Percentiles rank a stretch among this genome's conserved stretches.
Conservation (phyloP, 2,113 vertebrate genomes). For the Rafetus swinhoei region DNA sequence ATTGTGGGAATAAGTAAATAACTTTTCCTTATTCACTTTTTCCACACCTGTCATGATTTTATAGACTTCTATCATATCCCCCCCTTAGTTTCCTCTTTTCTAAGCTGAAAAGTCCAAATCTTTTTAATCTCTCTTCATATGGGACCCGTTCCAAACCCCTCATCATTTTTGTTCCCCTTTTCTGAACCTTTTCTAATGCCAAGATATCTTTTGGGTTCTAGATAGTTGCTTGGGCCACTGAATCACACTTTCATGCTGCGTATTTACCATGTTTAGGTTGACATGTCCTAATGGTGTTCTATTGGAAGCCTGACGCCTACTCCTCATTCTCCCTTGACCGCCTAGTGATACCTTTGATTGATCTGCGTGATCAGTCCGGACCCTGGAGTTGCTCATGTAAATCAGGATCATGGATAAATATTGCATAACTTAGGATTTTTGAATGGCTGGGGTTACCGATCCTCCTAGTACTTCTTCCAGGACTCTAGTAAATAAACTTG, state of each 20-base stretch:
- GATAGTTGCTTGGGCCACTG: neutral
- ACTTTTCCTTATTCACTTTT: too few relatives aligned
- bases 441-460: fast-evolving
- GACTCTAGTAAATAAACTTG: neutral
- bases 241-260: neutral
- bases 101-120: too few relatives aligned
- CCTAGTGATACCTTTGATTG: neutral
- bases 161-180: too few relatives aligned
- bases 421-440: neutral
- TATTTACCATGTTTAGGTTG: neutral
- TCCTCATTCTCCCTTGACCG: neutral
- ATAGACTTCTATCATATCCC: too few relatives aligned
- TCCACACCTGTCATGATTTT: too few relatives aligned
- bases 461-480: neutral
- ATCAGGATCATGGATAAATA: neutral
- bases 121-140: too few relatives aligned
- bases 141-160: too few relatives aligned
- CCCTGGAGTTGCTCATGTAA: neutral
- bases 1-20: too few relatives aligned
- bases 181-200: too few relatives aligned
- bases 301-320: neutral
- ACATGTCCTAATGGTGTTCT: neutral
- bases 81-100: too few relatives aligned
- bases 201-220: neutral
- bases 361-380: neutral